Evolutionary conservation across 2,888 invertebrate species (phyloP).

Genomic region (Sinopyrophorus schimmeli): DNA sequence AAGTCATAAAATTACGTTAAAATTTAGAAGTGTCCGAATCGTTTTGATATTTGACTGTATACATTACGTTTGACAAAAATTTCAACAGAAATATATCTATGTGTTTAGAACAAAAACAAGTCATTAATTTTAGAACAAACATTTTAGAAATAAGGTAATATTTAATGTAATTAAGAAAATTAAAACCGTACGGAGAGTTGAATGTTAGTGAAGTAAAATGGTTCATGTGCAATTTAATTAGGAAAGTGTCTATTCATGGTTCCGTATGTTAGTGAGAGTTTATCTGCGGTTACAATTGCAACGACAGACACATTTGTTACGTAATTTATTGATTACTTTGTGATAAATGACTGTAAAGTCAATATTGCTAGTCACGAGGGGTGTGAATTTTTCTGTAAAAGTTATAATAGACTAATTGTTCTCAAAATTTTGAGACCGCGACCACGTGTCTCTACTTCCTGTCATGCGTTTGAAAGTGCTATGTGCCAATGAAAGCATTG

Average conservation of each 20-base stretch:
- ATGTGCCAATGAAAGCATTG: slow-evolving; percentile 19
- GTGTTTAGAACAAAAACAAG: too few species aligned
- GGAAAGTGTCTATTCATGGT: slow-evolving; percentile 29
- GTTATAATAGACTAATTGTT: slow-evolving; percentile 44
- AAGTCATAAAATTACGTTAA: too few species aligned
- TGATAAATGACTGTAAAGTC: slow-evolving; percentile 39
- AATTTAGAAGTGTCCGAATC: too few species aligned
- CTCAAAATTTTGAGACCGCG: slow-evolving; percentile 37
- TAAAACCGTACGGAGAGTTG: too few species aligned
- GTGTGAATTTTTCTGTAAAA: slow-evolving; percentile 37
- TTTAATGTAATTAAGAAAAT: too few species aligned
- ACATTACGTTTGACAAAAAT: too few species aligned
- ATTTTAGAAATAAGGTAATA: too few species aligned
- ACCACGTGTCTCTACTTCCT: slow-evolving; percentile 43
- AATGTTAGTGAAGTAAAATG: slow-evolving; percentile 15
- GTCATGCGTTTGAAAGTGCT: slow-evolving; percentile 30
- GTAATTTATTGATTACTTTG: slow-evolving; percentile 36
- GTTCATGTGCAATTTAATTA: slow-evolving; percentile 21
- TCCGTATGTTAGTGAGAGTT: slow-evolving; percentile 20
- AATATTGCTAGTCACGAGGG: slow-evolving; percentile 36
- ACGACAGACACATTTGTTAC: slow-evolving; percentile 25
- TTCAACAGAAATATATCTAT: too few species aligned
- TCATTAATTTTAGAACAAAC: too few species aligned
- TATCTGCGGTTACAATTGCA: slow-evolving; percentile 31
- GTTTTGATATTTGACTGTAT: too few species aligned